Base-by-base conservation (phyloP, 2,113 vertebrate genomes). In the Ascaphus truei region DNA sequence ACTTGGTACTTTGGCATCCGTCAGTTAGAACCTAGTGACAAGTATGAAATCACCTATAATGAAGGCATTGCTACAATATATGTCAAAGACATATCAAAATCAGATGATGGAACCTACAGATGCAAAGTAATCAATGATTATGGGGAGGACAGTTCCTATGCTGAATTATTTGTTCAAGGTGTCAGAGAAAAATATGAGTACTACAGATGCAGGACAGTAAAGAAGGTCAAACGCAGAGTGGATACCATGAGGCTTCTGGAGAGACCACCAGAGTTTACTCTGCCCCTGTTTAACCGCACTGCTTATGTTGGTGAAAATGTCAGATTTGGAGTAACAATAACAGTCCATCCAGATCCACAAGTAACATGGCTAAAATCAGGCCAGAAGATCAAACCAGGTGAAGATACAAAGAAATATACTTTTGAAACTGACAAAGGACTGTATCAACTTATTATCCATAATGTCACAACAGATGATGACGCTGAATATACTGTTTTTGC, bases 1-100 rank as follows among this genome's bases (percentile, higher is more conserved):
- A 98, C 92, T 7, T 99, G 97, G 97, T 98, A 98, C 79, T 96
- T 92, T 53, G 97, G 97, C n/a, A 93, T 98, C 68, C 90, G 94
- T 69, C 97, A 98, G 62, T 82, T 99, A 36, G 96, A 99, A 77
- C 91, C 79, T 73, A 87, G 79, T 73, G 92, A 93, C 52, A 98
- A 94, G 81, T 96, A 94, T 39, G 92, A 96, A 87, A 96, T 98
- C 33, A 93, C 89, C 65, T 98, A 97, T 2, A 91, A 96, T 52
- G 95, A 99, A 30, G 96, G 93, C n/a, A 79, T 95, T 74, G 95
- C 96, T 59, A 91, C 89, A 13, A 93, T 99, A 68, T 93, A 91
- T 5, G 76, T 99, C 74, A 93, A 94, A 80, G 91, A 92, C 29
- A 85, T 98, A 65, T 90, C 86, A 55, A 95, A 87, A 86, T 83